Evolutionary conservation across 2,888 invertebrate species (phyloP), one percentile per base, ranked within the genome.

Genomic region (Lithosia quadra): DNA sequence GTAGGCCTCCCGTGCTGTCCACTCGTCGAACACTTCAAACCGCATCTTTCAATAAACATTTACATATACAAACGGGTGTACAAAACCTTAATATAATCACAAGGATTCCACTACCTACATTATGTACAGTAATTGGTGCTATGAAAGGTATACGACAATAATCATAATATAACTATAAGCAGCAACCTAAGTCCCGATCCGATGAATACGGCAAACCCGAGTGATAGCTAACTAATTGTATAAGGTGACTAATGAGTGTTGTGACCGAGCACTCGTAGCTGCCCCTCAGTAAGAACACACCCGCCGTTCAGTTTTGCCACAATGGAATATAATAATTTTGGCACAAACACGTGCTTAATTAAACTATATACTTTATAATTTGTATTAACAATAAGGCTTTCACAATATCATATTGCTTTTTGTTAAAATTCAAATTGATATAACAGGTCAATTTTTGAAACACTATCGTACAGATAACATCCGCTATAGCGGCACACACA

Each of bases 11-110:
- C 86, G 76, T 86, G 84, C 84, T 76, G 75, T 79, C 78, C 82
- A 81, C 82, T 81, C 80, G 81, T 81, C 89, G 85, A 88, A 89
- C 86, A 88, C 86, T 87, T 77, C 84, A 88, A 90, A 91, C 84
- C 89, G 85, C 67, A 72, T 88, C 84, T 85, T 88, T 92, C 90
- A 92, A 92, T 94, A 93, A 93, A 93, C 92, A 91, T 93, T 92
- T 91, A 92, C 93, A 93, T 91, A 89, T 92, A 93, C 90, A 93
- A 93, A 93, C 91, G 91, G 90, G 91, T 90, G 88, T 93, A 93
- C 90, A 93, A 92, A 91, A 87, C 86, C 90, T 90, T 90, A 91
- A 90, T 85, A 86, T 87, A 89, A 90, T 88, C 86, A 87, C 88
- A 88, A 88, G 88, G 89, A 86, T 84, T 89, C 85, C 84, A 86